phyloP scores from a whole-genome alignment of 35 echinoderm and acorn worm genomes.

The Stichopus chloronotus region DNA sequence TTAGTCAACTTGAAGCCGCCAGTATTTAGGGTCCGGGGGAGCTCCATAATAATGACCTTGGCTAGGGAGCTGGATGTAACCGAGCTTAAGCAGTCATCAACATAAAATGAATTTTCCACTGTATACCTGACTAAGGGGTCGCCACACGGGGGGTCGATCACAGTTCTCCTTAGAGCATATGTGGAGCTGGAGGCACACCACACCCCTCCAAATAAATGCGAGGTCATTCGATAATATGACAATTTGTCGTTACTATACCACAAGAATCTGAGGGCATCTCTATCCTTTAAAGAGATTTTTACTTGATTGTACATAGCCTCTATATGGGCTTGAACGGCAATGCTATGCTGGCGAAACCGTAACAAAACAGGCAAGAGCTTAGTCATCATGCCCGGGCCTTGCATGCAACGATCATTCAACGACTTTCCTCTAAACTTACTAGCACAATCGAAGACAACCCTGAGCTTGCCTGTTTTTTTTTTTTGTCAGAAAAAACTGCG shows the following conservation, averaged over 20 bases:
- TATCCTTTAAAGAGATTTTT: background rate
- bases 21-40: background rate
- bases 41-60: slow-evolving; percentile 13
- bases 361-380: slow-evolving; percentile 3
- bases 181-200: too few species aligned
- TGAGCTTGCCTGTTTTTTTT: slow-evolving; percentile 44
- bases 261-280: slow-evolving; percentile 6
- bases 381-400: background rate
- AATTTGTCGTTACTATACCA: background rate
- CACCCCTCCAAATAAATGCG: too few species aligned
- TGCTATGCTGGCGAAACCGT: slow-evolving; percentile 13
- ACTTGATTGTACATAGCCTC: slow-evolving; percentile 31
- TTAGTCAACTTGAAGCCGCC: background rate
- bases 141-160: background rate
- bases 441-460: slow-evolving; percentile 61
- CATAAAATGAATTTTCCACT: slow-evolving; percentile 1
- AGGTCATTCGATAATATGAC: background rate
- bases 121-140: background rate
- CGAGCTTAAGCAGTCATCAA: slow-evolving; percentile 41
- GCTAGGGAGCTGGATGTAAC: background rate
- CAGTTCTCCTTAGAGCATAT: too few species aligned
- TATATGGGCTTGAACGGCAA: background rate
- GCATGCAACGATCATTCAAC: slow-evolving; percentile 37
- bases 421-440: background rate
- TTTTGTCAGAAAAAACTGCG: background rate